These are phyloP conservation scores for Nestor notabilis DNA, from an alignment of 2,113 vertebrate genomes.

Conservation along the genomic window DNA sequence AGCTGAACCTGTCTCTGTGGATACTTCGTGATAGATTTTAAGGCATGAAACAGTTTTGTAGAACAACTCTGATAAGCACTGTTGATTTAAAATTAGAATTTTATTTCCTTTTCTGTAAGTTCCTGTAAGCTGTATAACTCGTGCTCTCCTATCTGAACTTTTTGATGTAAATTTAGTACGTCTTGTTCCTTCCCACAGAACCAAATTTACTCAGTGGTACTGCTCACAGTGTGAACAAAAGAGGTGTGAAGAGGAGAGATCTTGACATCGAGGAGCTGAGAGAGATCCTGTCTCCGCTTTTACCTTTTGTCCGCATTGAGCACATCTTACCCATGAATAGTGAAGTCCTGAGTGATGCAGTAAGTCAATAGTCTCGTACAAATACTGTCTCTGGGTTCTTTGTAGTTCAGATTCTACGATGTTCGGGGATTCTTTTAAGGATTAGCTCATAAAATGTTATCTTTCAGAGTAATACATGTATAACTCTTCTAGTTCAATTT, in stretches of 20 bases:
- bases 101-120: not conserved
- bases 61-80: not conserved
- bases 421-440: not conserved
- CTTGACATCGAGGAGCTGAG: constrained; percentile 95
- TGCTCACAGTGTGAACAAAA: constrained; percentile 97
- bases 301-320: constrained; percentile 92
- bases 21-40: not conserved
- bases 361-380: constrained; percentile 73
- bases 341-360: constrained; percentile 91
- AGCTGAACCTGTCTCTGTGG: not conserved
- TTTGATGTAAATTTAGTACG: not conserved
- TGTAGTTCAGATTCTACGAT: not conserved
- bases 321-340: constrained; percentile 94
- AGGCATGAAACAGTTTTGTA: not conserved
- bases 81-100: not conserved
- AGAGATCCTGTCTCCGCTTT: constrained; percentile 91
- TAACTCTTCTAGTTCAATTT: not conserved
- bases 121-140: not conserved
- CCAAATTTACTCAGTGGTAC: constrained; percentile 97
- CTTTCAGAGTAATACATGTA: not conserved
- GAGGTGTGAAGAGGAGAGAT: constrained; percentile 94
- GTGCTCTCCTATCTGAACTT: not conserved
- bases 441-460: not conserved
- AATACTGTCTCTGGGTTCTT: not conserved
- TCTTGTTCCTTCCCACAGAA: constrained; percentile 77